Percentiles rank a stretch among this genome's conserved stretches.
Evolutionary conservation across 2,113 vertebrate species (phyloP).

Genomic region (Callithrix jacchus): DNA sequence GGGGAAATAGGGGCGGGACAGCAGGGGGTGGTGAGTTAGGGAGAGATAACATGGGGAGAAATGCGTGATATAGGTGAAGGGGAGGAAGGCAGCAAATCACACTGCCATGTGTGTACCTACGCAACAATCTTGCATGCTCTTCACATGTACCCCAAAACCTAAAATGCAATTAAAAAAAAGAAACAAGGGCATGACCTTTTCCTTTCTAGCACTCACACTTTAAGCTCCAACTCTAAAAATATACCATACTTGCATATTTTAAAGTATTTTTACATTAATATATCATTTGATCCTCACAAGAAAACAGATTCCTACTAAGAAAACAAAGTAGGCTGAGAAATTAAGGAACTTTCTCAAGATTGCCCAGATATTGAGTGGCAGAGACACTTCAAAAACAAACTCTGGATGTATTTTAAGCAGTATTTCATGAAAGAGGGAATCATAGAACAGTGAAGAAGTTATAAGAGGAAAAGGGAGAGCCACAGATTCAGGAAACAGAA

Average conservation of each 20-base stretch:
- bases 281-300: not conserved
- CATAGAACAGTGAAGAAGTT: not conserved
- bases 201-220: not conserved
- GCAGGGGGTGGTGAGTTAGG: too few relatives aligned
- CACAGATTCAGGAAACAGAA: not conserved
- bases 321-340: not conserved
- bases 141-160: too few relatives aligned
- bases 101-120: too few relatives aligned
- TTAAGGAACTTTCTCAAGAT: not conserved
- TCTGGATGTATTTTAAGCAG: not conserved
- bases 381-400: not conserved
- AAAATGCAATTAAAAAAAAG: not conserved
- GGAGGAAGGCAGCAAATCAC: too few relatives aligned
- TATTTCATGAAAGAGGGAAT: not conserved
- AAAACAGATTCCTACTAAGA: not conserved
- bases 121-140: too few relatives aligned
- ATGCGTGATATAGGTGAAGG: too few relatives aligned
- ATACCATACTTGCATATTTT: not conserved
- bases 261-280: conserved; percentile 2
- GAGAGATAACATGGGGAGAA: too few relatives aligned
- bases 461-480: not conserved
- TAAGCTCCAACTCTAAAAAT: not conserved
- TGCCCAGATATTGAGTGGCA: not conserved
- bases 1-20: too few relatives aligned
- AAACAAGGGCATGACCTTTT: not conserved